phyloP scores from a whole-genome alignment of 2,888 invertebrate species.

The Dicycla oo region DNA sequence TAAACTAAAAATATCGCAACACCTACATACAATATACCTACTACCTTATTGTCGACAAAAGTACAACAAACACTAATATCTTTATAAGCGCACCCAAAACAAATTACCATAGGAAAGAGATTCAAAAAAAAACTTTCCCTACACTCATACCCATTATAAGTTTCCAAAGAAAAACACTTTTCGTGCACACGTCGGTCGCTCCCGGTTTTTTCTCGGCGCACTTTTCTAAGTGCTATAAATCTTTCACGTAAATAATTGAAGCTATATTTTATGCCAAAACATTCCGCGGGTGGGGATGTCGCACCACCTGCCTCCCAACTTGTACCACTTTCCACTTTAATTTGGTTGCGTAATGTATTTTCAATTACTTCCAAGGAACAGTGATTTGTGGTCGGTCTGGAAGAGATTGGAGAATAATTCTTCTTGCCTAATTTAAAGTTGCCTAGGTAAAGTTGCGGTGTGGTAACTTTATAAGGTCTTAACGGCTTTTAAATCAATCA shows the following conservation, averaged over 20 bases:
- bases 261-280: conserved; percentile 91
- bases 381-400: conserved; percentile 88
- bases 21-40: too few relatives aligned
- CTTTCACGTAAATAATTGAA: conserved; percentile 91
- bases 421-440: conserved; percentile 85
- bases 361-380: conserved; percentile 89
- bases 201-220: conserved; percentile 89
- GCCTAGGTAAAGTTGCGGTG: conserved; percentile 66
- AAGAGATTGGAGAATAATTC: conserved; percentile 86
- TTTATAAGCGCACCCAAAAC: conserved; percentile 87
- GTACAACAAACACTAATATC: conserved; percentile 80
- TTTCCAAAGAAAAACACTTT: conserved; percentile 90
- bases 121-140: conserved; percentile 85
- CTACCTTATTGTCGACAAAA: conserved; percentile 64
- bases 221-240: conserved; percentile 90
- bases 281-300: conserved; percentile 88
- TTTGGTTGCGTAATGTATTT: conserved; percentile 91
- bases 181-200: conserved; percentile 88
- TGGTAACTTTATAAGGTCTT: conserved; percentile 49
- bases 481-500: conserved; percentile 50
- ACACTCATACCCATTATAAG: conserved; percentile 90
- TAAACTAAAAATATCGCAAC: neutral
- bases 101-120: conserved; percentile 90
- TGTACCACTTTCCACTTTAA: conserved; percentile 90
- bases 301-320: conserved; percentile 89